Evolutionary conservation across 2,888 invertebrate genomes (phyloP).

Genomic region (Microplitis deprimator): DNA sequence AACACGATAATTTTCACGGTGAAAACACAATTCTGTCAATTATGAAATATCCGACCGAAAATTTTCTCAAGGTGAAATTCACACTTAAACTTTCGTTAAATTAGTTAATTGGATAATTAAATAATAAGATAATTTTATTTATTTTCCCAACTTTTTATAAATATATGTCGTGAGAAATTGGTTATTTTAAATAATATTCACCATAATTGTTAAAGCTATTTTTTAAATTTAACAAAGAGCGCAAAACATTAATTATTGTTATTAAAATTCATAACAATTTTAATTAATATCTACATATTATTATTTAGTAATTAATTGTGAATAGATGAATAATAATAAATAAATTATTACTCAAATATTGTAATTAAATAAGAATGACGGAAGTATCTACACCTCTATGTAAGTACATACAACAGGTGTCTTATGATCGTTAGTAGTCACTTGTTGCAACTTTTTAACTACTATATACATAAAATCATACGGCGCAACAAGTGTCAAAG

Average conservation of each 20-base stretch:
- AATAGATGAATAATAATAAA: no score
- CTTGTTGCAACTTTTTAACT: conserved; percentile 3
- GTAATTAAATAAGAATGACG: conserved; percentile 5
- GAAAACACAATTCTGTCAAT: neutral
- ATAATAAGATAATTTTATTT: conserved; percentile 1
- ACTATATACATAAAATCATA: neutral
- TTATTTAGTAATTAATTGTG: no score
- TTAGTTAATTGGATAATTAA: neutral
- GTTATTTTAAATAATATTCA: neutral
- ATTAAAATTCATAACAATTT: no score
- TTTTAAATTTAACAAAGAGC: neutral
- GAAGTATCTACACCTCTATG: conserved; percentile 4
- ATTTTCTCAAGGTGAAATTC: conserved; percentile 15
- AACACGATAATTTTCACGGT: neutral
- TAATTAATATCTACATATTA: no score
- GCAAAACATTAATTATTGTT: no score
- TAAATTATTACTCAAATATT: neutral
- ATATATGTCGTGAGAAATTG: neutral
- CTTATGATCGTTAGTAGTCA: conserved; percentile 22
- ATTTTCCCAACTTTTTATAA: neutral
- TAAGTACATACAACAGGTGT: conserved; percentile 29
- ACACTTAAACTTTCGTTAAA: conserved; percentile 8
- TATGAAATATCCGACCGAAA: conserved; percentile 10
- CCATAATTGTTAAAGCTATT: neutral
- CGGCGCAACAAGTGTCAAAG: conserved; percentile 31